Conservation (phyloP, 1,140 invertebrate genomes). For the Octopus bimaculoides region DNA sequence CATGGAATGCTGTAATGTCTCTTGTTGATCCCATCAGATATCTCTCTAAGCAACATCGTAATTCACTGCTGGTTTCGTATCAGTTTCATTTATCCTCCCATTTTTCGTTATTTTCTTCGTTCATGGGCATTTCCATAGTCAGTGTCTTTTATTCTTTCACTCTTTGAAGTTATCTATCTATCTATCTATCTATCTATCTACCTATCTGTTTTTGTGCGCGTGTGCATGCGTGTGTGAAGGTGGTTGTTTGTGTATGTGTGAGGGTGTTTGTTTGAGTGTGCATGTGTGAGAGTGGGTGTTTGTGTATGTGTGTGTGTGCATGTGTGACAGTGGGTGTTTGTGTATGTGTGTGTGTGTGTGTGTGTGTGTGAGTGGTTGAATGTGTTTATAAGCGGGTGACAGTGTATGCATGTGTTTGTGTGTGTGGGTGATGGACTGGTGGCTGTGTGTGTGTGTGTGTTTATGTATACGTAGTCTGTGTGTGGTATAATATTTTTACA, state of each 20-base stretch:
- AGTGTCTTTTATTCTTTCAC: neutral
- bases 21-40: too few relatives aligned
- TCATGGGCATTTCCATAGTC: neutral
- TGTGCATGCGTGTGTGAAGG: neutral
- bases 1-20: too few relatives aligned
- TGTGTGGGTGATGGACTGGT: neutral
- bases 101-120: too few relatives aligned
- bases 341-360: neutral
- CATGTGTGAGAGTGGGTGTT: neutral
- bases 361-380: neutral
- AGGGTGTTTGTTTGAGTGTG: neutral
- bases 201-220: neutral
- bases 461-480: neutral
- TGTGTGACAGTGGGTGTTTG: neutral
- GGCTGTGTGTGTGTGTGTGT: neutral
- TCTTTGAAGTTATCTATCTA: neutral
- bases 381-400: neutral
- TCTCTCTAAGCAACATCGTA: too few relatives aligned
- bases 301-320: neutral
- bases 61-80: too few relatives aligned
- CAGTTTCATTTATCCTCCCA: too few relatives aligned
- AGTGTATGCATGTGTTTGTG: neutral
- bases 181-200: slow-evolving; percentile 3
- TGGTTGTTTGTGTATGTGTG: neutral
- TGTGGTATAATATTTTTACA: too few relatives aligned